Percentiles rank a stretch among this genome's conserved stretches.
These are phyloP conservation scores for Taurulus bubalis DNA, from an alignment of 2,113 vertebrate species.

Conservation along the genomic window DNA sequence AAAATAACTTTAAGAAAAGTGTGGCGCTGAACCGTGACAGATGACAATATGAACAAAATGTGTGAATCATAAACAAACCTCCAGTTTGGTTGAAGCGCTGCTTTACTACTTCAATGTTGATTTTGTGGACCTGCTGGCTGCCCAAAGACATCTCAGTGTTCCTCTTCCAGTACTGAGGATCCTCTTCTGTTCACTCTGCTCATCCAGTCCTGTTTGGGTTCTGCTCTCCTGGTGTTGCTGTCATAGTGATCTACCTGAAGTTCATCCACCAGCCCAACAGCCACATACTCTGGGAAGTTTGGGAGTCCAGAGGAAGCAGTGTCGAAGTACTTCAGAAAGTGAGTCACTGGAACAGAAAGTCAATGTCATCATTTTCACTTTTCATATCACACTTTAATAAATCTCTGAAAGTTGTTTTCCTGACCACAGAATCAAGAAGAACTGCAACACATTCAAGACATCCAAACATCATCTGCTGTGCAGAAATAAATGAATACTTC, in stretches of 20 bases:
- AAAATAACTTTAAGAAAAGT: too few species aligned
- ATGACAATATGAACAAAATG: conserved; percentile 1
- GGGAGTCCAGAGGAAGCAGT: conserved; percentile 11
- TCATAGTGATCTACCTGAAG: conserved; percentile 8
- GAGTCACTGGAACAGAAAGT: conserved; percentile 20
- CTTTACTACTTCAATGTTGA: not conserved
- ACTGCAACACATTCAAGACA: conserved; percentile 1
- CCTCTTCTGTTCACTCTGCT: not conserved
- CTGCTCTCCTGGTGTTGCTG: conserved; percentile 1
- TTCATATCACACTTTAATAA: not conserved
- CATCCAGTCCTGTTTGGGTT: conserved; percentile 64
- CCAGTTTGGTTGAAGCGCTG: conserved; percentile 59
- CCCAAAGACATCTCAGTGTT: fast-evolving
- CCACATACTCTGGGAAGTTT: conserved; percentile 61
- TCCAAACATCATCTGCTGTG: too few species aligned
- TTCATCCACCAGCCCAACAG: conserved; percentile 42
- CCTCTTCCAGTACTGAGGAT: conserved; percentile 3
- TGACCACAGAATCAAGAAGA: not conserved
- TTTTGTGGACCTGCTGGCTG: fast-evolving
- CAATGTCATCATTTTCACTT: not conserved
- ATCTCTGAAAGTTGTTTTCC: not conserved
- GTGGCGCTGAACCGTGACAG: too few species aligned
- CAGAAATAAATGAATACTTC: too few species aligned
- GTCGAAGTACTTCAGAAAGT: conserved; percentile 56
- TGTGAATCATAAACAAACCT: conserved; percentile 56